Evolutionary conservation across 2,797 vertebrate genomes (phyloP), one percentile per base, ranked within the genome.

Genomic region (Arctocebus calabarensis): DNA sequence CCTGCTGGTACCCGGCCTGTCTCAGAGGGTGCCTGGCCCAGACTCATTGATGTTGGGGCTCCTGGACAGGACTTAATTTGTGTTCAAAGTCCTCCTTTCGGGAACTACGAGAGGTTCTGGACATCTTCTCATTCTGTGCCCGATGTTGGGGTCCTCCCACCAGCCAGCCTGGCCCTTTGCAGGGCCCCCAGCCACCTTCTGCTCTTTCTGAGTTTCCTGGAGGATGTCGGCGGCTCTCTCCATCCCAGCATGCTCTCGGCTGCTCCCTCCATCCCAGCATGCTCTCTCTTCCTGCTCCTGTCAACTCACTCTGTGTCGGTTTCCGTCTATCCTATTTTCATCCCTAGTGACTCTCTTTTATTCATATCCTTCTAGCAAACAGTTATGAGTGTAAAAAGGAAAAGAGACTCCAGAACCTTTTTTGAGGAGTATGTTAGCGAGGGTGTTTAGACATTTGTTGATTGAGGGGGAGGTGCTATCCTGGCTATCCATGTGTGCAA

Each of bases 201-300:
- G 27, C 32, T 20, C n/a, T 22, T 68, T 22, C 17, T 1, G 1
- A 23, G 0, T 27, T 37, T 7, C 68, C 45, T 22, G 40, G 74
- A 14, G 22, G 10, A 32, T 45, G 6, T 1, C 0, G 29, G 40
- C 6, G 0, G 4, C 27, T 77, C 20, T 32, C 6, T 29, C 13
- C 2, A 2, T 16, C 12, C 37, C 1, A 5, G 2, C 43, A 5
- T 0, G 0, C 32, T 7, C 9, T 29, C 16, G 40, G 40, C 40
- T 40, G 3, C 40, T 40, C 20, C 37, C 7, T 29, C 14, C 2
- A 2, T 17, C 12, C 37, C 1, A 5, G 2, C 43, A 6, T 0
- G 0, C 32, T 7, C 9, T 29, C 16, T 19, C 68, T 23, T 7
- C 43, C 1, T 55, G 32, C 61, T 8, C 43, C 3, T 0, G 0